A percentile compares a stretch with the other conserved stretches of the same genome.
These are phyloP conservation scores for Periplaneta americana DNA, from an alignment of 1,140 invertebrate genomes.

Conservation along the genomic window DNA sequence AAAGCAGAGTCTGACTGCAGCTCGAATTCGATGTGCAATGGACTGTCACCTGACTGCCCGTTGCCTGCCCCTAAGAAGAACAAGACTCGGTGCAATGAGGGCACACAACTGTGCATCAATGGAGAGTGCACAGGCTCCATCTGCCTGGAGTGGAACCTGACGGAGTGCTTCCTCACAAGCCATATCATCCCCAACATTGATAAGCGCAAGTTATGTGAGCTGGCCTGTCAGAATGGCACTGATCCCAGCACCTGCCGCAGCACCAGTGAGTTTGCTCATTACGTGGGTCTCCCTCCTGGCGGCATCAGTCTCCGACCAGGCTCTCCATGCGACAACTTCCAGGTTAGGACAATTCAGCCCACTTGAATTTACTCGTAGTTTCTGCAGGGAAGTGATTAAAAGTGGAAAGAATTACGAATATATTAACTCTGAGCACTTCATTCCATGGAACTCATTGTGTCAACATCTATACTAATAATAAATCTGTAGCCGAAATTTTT, in stretches of 20 bases:
- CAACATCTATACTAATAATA: too few species aligned
- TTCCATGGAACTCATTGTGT: too few species aligned
- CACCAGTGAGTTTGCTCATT: constrained; percentile 74
- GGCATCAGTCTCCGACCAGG: constrained; percentile 88
- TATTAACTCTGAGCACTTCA: too few species aligned
- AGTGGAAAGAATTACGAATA: not conserved
- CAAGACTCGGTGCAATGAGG: constrained; percentile 81
- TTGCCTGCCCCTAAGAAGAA: constrained; percentile 65
- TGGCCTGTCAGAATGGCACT: constrained; percentile 88
- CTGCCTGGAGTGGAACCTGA: constrained; percentile 89
- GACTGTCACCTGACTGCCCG: constrained; percentile 82
- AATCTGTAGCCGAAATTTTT: too few species aligned
- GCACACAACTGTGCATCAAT: constrained; percentile 78
- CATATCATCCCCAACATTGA: constrained; percentile 73
- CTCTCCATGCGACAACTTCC: constrained; percentile 97
- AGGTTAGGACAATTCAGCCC: too few species aligned
- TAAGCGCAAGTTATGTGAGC: constrained; percentile 86
- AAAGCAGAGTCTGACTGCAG: constrained; percentile 85
- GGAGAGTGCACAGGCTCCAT: constrained; percentile 95
- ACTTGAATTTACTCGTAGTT: too few species aligned
- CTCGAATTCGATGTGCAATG: constrained; percentile 78
- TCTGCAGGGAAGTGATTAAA: too few species aligned
- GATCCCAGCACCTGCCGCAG: constrained; percentile 72
- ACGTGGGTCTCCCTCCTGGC: constrained; percentile 69
- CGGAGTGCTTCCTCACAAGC: constrained; percentile 94